Percentiles rank a stretch among this genome's conserved stretches.
These are phyloP conservation scores for Apamea epomidion DNA, from an alignment of 2,888 invertebrate species.

Conservation along the genomic window DNA sequence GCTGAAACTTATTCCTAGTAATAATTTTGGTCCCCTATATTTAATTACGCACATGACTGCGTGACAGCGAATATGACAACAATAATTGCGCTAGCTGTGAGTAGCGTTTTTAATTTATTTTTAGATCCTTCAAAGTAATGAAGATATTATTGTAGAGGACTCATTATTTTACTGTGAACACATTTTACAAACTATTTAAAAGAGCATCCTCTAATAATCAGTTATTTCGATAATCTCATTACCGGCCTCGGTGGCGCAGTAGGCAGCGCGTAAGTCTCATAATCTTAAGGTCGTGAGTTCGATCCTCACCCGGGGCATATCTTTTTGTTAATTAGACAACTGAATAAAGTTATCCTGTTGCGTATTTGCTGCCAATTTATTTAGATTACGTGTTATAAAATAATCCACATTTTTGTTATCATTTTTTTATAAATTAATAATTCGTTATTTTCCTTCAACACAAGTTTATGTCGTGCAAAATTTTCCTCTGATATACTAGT, in stretches of 20 bases:
- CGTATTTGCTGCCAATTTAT: background rate
- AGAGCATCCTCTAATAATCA: background rate
- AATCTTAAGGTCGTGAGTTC: conserved; percentile 95
- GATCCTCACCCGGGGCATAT: conserved; percentile 68
- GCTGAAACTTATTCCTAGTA: background rate
- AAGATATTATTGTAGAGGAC: background rate
- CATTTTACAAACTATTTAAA: background rate
- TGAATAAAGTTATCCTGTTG: fast-evolving
- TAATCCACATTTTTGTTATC: background rate
- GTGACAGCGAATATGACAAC: too few species aligned
- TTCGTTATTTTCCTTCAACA: background rate
- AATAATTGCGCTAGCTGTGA: background rate
- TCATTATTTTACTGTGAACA: background rate
- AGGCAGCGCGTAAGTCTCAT: conserved; percentile 97
- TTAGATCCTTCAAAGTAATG: background rate
- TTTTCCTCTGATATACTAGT: background rate
- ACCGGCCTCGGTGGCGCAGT: conserved; percentile 95
- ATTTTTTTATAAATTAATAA: background rate
- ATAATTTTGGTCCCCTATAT: background rate
- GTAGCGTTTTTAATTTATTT: background rate
- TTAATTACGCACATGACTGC: too few species aligned
- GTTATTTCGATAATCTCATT: fast-evolving
- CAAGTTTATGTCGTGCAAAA: background rate
- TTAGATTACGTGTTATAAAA: too few species aligned
- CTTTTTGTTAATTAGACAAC: conserved; percentile 33